Evolutionary conservation across 2,888 invertebrate species (phyloP).

Genomic region (Pedicia rivosa): DNA sequence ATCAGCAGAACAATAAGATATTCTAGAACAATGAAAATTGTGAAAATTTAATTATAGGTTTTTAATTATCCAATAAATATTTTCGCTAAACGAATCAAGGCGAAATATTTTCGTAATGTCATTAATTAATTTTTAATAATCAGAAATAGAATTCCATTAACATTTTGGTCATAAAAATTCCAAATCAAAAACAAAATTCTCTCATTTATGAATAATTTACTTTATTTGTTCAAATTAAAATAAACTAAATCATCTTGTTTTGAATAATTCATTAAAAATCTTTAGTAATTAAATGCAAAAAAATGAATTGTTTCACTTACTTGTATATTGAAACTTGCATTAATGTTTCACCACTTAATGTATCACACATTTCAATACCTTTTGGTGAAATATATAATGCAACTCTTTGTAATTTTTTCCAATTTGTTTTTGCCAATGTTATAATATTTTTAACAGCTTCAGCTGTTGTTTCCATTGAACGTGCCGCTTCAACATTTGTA

Average conservation of each 20-base stretch:
- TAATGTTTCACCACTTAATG: slow-evolving; percentile 49
- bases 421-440: slow-evolving; percentile 40
- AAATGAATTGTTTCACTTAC: slow-evolving; percentile 29
- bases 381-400: slow-evolving; percentile 56
- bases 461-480: slow-evolving; percentile 41
- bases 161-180: too few relatives aligned
- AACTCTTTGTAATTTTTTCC: slow-evolving; percentile 43
- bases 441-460: slow-evolving; percentile 70
- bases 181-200: too few relatives aligned
- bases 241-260: too few relatives aligned
- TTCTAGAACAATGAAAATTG: slow-evolving; percentile 39
- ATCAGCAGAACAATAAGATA: slow-evolving; percentile 83
- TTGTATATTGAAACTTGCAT: slow-evolving; percentile 74
- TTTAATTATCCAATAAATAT: too few relatives aligned
- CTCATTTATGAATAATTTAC: too few relatives aligned
- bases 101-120: too few relatives aligned
- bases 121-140: too few relatives aligned
- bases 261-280: slow-evolving; percentile 17
- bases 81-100: too few relatives aligned
- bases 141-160: too few relatives aligned
- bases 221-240: too few relatives aligned
- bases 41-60: too few relatives aligned
- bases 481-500: slow-evolving; percentile 18
- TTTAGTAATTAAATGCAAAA: neutral
- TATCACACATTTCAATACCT: slow-evolving; percentile 61